phyloP scores from a whole-genome alignment of 2,113 vertebrate genomes.

The Apistogramma diplotaenia region DNA sequence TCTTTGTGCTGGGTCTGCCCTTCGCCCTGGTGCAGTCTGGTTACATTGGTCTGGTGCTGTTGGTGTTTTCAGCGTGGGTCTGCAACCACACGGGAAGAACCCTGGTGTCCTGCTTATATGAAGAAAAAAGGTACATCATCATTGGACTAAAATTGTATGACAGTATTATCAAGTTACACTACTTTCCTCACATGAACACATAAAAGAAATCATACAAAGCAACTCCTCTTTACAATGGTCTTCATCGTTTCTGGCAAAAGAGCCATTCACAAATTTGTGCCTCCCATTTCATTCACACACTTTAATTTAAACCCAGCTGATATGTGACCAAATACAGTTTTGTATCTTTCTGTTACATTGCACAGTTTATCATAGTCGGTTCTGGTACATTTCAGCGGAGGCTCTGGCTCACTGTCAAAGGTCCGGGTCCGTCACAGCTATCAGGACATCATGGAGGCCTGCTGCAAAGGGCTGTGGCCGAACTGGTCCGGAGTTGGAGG shows the following conservation, averaged over 20 bases:
- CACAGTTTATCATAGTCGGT: not conserved
- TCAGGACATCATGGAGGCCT: constrained; percentile 77
- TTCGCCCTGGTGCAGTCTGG: constrained; percentile 80
- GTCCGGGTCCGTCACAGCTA: constrained; percentile 76
- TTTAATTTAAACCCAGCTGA: not conserved
- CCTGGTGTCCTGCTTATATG: constrained; percentile 78
- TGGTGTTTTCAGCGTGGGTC: constrained; percentile 74
- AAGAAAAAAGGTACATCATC: constrained; percentile 59
- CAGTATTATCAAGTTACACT: not conserved
- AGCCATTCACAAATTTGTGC: not conserved
- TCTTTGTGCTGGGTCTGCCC: constrained; percentile 81
- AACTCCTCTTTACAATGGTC: not conserved
- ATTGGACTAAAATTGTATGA: not conserved
- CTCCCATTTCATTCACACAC: not conserved
- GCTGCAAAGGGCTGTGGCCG: constrained; percentile 72
- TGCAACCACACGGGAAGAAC: constrained; percentile 83
- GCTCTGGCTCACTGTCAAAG: constrained; percentile 1
- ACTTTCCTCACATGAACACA: no score
- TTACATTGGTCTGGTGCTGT: constrained; percentile 76
- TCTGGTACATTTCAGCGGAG: constrained; percentile 32
- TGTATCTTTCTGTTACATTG: not conserved
- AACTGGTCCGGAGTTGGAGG: constrained; percentile 71
- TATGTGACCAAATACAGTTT: not conserved
- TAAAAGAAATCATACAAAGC: not conserved
- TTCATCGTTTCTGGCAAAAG: not conserved